Evolutionary conservation across 2,888 invertebrate genomes (phyloP).

Genomic region (Tipula vernalis): DNA sequence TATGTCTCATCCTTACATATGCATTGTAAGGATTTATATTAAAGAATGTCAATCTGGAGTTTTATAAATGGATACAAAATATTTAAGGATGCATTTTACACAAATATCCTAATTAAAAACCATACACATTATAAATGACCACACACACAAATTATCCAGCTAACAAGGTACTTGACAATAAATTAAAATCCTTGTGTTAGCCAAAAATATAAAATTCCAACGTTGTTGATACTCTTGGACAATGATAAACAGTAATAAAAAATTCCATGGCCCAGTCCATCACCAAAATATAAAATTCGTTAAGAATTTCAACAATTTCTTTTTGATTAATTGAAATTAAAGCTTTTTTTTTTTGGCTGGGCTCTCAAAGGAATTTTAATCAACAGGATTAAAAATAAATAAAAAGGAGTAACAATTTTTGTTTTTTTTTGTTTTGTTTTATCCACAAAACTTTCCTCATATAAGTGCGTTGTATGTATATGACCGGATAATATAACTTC

Average conservation of each 20-base stretch:
- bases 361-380: not conserved
- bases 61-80: too few species aligned
- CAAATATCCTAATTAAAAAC: not conserved
- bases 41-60: not conserved
- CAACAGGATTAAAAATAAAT: not conserved
- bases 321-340: constrained; percentile 4
- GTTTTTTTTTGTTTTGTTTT: not conserved
- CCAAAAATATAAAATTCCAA: not conserved
- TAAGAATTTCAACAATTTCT: not conserved
- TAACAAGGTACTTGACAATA: not conserved
- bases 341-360: not conserved
- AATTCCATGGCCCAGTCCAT: not conserved
- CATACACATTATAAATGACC: not conserved
- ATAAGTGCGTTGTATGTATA: not conserved
- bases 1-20: not conserved
- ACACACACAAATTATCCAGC: not conserved
- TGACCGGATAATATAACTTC: not conserved
- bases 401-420: not conserved
- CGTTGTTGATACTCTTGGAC: not conserved
- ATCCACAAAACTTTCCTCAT: not conserved
- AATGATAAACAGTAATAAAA: not conserved
- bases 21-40: not conserved
- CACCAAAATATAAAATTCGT: not conserved
- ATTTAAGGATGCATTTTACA: not conserved
- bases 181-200: not conserved